A percentile compares a stretch with the other conserved stretches of the same genome.
phyloP scores from a whole-genome alignment of 2,113 vertebrate species.

The Erpornis zantholeuca region DNA sequence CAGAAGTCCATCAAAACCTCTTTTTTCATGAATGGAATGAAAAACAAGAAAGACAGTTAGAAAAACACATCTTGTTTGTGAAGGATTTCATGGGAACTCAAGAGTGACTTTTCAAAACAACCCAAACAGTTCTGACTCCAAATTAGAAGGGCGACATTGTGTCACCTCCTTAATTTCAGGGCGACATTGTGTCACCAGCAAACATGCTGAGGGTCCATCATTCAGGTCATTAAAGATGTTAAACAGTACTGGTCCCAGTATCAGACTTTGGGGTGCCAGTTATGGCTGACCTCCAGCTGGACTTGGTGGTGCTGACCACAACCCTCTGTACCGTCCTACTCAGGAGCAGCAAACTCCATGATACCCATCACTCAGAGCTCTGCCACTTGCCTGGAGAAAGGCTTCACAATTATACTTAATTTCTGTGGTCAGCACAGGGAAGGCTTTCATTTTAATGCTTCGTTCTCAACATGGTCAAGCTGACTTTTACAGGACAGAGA shows the following conservation, averaged over 20 bases:
- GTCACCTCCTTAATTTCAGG: too few species aligned
- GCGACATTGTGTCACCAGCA: too few species aligned
- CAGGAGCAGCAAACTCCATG: neutral
- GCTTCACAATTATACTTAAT: neutral
- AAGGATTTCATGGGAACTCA: too few species aligned
- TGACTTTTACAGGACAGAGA: neutral
- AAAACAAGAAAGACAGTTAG: too few species aligned
- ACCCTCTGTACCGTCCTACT: neutral
- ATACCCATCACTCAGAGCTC: neutral
- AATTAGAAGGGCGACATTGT: too few species aligned
- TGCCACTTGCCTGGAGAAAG: neutral
- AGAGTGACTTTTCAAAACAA: too few species aligned
- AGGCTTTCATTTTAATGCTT: neutral
- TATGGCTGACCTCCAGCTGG: neutral
- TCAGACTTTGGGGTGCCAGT: fast-evolving
- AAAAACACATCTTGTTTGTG: too few species aligned
- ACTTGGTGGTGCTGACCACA: neutral
- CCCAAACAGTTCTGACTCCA: too few species aligned
- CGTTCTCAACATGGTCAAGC: neutral
- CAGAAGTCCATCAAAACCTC: too few species aligned
- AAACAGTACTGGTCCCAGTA: neutral
- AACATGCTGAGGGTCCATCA: neutral
- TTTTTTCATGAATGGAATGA: too few species aligned
- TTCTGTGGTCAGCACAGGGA: neutral
- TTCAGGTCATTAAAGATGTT: neutral